A percentile compares a stretch with the other conserved stretches of the same genome.
Evolutionary conservation across 35 echinoderm and acorn worm genomes (phyloP).

Genomic region (Ophioderma brevispina): DNA sequence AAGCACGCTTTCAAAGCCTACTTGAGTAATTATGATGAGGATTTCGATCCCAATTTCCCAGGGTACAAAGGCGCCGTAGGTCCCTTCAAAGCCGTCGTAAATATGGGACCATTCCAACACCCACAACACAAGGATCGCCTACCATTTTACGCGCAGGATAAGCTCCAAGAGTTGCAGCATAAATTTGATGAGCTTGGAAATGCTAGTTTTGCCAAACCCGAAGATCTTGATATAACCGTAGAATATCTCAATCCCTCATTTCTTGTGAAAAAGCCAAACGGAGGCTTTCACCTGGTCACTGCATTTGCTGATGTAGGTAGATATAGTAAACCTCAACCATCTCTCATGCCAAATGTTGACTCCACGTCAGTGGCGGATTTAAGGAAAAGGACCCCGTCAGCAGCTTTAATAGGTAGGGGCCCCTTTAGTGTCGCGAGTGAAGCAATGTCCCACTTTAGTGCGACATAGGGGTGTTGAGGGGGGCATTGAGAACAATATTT

Average conservation of each 20-base stretch:
- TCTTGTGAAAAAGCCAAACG: constrained; percentile 50
- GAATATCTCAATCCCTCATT: constrained; percentile 71
- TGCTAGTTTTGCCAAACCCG: constrained; percentile 51
- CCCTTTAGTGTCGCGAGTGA: too few relatives aligned
- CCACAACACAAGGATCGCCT: constrained; percentile 45
- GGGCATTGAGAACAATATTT: too few relatives aligned
- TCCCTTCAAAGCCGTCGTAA: constrained; percentile 41
- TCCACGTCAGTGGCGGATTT: too few relatives aligned
- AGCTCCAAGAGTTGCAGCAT: constrained; percentile 62
- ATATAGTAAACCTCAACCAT: constrained; percentile 68
- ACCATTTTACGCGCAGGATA: constrained; percentile 36
- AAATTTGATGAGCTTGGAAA: constrained; percentile 76
- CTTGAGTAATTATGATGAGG: constrained; percentile 4
- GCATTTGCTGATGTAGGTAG: constrained; percentile 36
- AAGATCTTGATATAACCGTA: constrained; percentile 59
- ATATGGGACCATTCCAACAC: constrained; percentile 61
- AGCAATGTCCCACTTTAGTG: too few relatives aligned
- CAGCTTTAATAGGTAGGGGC: too few relatives aligned
- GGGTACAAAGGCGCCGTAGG: constrained; percentile 30
- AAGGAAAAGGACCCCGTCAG: too few relatives aligned
- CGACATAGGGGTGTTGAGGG: too few relatives aligned
- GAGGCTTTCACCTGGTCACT: constrained; percentile 11
- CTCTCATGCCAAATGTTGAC: constrained; percentile 47
- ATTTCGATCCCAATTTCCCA: constrained; percentile 17
- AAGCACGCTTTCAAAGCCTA: not conserved